Base-by-base conservation (phyloP, 2,888 invertebrate species). In the Tinea trinotella region DNA sequence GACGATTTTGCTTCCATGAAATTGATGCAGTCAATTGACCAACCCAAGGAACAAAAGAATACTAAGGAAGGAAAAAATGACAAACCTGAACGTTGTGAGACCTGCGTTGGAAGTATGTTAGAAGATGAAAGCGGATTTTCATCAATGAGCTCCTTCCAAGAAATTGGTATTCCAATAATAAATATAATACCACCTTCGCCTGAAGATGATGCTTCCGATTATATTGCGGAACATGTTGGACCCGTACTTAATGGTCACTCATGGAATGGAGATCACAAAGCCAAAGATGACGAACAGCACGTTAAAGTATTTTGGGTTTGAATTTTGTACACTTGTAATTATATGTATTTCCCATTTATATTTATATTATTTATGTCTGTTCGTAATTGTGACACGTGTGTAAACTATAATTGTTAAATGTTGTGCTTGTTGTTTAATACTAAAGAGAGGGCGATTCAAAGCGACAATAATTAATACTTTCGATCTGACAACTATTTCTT, bases 121-220 rank as follows among this genome's bases (percentile, higher is more conserved):
- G 94, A 94, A 70, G 93, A 94, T 63, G 94, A 94, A 73, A 94
- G 94, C 67, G 94, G 94, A 20, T 94, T 94, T 74, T 93, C 93
- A 10, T 94, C 94, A 6, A 92, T 94, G 88, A 93, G 90, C 71
- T 94, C 94, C 5, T 94, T 93, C 69, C 93, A 94, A 76, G 94
- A 94, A 67, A 90, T 93, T 49, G 93, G 93, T 9, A 81, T 93
- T 64, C 93, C 93, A 12, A 80, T 85, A 52, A 85, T 85, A 68
- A 83, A 78, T 58, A 78, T 83, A 55, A 83, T 82, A 65, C 84
- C 84, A 60, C 83, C 84, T 56, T 81, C 84, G 17, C 84, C 84
- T 10, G 75, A 78, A 55, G 79, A 83, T 61, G 81, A 83, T 68
- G 6, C 40, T 13, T 15, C 40, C 2, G 15, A 12, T 6, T 40